These are phyloP conservation scores for Prosapia bicincta DNA, from an alignment of 2,888 invertebrate species.

Conservation along the genomic window DNA sequence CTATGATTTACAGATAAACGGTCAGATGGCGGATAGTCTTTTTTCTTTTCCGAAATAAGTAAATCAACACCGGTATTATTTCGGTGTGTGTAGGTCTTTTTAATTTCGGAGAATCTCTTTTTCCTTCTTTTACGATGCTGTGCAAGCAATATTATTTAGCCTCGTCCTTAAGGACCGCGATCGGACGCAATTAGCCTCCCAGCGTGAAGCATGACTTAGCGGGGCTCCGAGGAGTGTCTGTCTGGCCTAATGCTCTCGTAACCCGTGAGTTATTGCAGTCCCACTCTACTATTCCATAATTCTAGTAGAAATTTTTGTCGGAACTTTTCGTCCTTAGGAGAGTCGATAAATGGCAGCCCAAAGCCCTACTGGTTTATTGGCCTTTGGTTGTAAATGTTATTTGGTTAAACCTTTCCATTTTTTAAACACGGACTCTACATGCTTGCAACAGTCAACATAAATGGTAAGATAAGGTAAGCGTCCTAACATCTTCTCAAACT, in stretches of 20 bases:
- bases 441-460: too few relatives aligned
- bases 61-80: neutral
- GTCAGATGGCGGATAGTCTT: neutral
- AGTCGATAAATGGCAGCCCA: neutral
- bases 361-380: neutral
- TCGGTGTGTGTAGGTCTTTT: neutral
- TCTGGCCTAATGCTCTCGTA: neutral
- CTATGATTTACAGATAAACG: neutral
- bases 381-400: neutral
- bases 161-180: neutral
- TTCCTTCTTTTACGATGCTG: neutral
- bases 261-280: neutral
- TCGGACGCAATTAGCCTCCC: neutral
- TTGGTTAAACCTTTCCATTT: too few relatives aligned
- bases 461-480: too few relatives aligned
- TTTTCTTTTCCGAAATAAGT: neutral
- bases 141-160: neutral
- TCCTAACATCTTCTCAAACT: too few relatives aligned
- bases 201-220: neutral
- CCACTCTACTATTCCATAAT: neutral
- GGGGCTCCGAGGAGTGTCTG: neutral
- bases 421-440: too few relatives aligned
- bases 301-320: neutral
- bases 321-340: neutral
- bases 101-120: neutral